A percentile compares a stretch with the other conserved stretches of the same genome.
These are phyloP conservation scores for Nipponia nippon DNA, from an alignment of 2,113 vertebrate genomes.

Conservation along the genomic window DNA sequence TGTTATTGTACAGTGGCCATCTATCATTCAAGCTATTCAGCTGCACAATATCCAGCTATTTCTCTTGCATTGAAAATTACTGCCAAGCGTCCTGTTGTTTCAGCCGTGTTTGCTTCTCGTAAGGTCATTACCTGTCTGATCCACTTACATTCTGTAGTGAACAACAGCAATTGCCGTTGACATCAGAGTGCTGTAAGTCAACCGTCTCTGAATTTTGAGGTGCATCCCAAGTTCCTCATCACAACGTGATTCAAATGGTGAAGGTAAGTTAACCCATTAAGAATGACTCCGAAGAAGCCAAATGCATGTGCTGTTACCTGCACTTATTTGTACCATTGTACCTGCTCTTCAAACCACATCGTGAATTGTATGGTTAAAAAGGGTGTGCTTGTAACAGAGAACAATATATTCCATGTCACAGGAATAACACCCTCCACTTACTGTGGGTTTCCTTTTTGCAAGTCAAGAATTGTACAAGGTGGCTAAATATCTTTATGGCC, in stretches of 20 bases:
- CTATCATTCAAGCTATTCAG: neutral
- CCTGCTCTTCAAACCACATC: neutral
- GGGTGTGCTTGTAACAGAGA: neutral
- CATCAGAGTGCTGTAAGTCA: neutral
- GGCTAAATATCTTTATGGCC: neutral
- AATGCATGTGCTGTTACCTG: neutral
- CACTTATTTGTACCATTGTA: neutral
- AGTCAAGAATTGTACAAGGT: neutral
- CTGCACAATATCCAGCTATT: neutral
- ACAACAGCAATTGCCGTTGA: neutral
- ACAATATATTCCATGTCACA: neutral
- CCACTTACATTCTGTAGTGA: neutral
- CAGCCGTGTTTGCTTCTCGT: neutral
- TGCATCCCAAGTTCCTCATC: neutral
- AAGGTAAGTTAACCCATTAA: neutral
- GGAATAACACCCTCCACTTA: neutral
- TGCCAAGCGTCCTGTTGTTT: neutral
- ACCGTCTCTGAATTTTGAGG: neutral
- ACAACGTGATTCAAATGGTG: accelerated
- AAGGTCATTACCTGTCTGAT: neutral
- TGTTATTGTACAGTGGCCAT: neutral
- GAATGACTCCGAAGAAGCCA: neutral
- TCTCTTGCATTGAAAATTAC: neutral
- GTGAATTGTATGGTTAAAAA: neutral
- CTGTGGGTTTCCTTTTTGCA: neutral